Conservation (phyloP, 2,888 invertebrate species). For the Lysandra bellargus region DNA sequence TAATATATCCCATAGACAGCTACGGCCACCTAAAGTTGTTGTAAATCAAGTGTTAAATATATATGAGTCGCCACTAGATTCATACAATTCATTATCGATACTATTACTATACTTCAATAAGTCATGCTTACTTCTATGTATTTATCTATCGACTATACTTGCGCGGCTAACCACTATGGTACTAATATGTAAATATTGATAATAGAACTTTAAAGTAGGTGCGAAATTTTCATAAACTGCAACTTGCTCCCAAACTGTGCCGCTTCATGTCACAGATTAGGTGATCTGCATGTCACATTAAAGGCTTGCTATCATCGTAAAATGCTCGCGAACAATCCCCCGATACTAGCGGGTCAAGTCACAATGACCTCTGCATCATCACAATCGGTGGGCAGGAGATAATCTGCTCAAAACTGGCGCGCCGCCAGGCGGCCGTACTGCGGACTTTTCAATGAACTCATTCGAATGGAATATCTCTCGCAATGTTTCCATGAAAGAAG, state of each 20-base stretch:
- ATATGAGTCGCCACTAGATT: too few species aligned
- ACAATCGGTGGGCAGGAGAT: constrained; percentile 71
- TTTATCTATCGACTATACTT: too few species aligned
- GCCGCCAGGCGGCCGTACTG: constrained; percentile 73
- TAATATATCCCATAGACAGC: not conserved
- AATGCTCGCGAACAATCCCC: constrained; percentile 27
- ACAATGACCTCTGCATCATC: constrained; percentile 60
- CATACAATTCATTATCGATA: too few species aligned
- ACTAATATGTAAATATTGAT: too few species aligned
- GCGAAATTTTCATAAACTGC: not conserved
- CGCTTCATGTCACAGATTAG: not conserved
- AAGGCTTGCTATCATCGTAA: not conserved
- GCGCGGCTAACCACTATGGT: too few species aligned
- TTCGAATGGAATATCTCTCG: constrained; percentile 76
- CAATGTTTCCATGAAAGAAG: constrained; percentile 76
- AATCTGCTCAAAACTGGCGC: constrained; percentile 67
- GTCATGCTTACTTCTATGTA: too few species aligned
- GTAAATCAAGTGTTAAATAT: not conserved
- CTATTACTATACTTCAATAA: too few species aligned
- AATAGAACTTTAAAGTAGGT: too few species aligned
- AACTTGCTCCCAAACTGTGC: not conserved
- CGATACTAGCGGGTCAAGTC: constrained; percentile 36
- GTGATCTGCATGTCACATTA: not conserved
- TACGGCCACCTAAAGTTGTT: not conserved
- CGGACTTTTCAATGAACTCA: constrained; percentile 78